Evolutionary conservation across 2,888 invertebrate species (phyloP).

Genomic region (Oligia fasciuncula): DNA sequence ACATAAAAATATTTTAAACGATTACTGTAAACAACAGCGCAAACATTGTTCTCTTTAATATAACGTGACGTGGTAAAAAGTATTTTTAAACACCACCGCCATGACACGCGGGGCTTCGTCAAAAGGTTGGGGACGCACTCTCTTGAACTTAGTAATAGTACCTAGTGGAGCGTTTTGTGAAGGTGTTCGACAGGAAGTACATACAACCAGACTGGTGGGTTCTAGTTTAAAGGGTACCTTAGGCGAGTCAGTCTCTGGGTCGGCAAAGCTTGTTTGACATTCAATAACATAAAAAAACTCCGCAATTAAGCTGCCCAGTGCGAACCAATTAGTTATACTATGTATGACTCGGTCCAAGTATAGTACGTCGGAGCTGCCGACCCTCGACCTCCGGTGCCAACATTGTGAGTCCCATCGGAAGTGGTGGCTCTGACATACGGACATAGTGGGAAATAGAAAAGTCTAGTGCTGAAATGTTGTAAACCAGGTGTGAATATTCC

Average conservation of each 20-base stretch:
- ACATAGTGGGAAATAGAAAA: slow-evolving; percentile 3
- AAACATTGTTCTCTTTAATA: slow-evolving; percentile 1
- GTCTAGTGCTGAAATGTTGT: neutral
- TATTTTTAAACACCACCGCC: slow-evolving; percentile 12
- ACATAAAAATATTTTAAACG: neutral
- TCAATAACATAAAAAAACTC: neutral
- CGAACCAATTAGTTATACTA: neutral
- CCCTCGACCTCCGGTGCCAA: neutral
- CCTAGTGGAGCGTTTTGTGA: too few relatives aligned
- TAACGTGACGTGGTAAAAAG: neutral
- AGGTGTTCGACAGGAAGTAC: neutral
- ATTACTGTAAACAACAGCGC: neutral
- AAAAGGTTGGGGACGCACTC: slow-evolving; percentile 3
- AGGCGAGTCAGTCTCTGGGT: neutral
- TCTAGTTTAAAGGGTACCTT: neutral
- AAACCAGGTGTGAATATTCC: neutral
- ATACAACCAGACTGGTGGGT: too few relatives aligned
- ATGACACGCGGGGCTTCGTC: slow-evolving; percentile 14
- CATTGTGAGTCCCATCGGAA: slow-evolving; percentile 18
- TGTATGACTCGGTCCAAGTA: neutral
- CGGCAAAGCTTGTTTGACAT: neutral
- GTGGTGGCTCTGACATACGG: slow-evolving; percentile 4
- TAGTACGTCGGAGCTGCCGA: neutral
- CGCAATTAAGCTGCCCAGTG: neutral
- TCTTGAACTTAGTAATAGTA: neutral